Evolutionary conservation across 2,113 vertebrate genomes (phyloP).

Genomic region (Ptilorrhoa leucosticta): DNA sequence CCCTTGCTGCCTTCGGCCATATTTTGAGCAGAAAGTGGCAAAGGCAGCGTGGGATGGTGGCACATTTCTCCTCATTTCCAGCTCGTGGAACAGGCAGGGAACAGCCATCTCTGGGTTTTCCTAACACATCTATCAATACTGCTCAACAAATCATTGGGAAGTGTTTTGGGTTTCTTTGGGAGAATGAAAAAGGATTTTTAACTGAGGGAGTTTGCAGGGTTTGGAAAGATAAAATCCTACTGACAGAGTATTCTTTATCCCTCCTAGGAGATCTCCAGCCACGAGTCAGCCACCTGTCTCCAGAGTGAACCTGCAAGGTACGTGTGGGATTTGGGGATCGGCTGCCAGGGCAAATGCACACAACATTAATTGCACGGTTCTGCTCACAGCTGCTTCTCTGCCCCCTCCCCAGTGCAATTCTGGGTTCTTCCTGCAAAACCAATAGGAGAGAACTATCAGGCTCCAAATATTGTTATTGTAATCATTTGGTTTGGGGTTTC

Average conservation of each 20-base stretch:
- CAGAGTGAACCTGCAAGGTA: constrained; percentile 90
- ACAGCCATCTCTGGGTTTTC: background rate
- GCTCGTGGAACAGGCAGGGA: background rate
- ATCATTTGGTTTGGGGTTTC: background rate
- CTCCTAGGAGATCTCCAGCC: constrained; percentile 87
- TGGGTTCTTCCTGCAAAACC: background rate
- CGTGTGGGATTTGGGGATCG: background rate
- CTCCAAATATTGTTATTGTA: background rate
- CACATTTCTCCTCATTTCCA: background rate
- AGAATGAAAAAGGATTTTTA: background rate
- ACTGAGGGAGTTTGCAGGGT: background rate
- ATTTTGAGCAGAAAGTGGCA: background rate
- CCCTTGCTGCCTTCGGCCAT: background rate
- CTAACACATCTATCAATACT: too few relatives aligned
- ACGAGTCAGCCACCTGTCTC: constrained; percentile 82
- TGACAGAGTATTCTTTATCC: background rate
- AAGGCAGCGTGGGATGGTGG: background rate
- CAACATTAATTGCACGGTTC: background rate
- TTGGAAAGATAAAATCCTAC: background rate
- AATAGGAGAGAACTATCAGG: background rate
- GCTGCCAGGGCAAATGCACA: background rate
- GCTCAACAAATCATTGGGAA: background rate
- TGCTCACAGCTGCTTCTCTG: background rate
- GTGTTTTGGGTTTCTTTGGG: background rate
- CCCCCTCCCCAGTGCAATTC: background rate